A percentile compares a stretch with the other conserved stretches of the same genome.
Evolutionary conservation across 37 sponge, comb jelly and placozoan genomes (phyloP).

Genomic region (Eunapius fragilis): DNA sequence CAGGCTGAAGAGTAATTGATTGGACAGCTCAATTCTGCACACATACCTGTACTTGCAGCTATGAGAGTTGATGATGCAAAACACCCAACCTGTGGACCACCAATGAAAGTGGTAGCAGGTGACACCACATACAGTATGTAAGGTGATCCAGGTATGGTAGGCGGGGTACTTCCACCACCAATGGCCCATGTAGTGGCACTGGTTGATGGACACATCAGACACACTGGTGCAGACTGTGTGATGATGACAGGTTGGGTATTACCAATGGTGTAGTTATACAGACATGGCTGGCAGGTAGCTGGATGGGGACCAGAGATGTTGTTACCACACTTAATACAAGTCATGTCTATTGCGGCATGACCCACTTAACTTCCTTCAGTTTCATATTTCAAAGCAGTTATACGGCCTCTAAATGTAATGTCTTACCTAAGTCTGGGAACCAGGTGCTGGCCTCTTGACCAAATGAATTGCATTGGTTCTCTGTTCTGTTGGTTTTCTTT

Average conservation of each 20-base stretch:
- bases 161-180: neutral
- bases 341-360: no score
- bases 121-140: neutral
- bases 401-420: no score
- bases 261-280: neutral
- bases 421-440: no score
- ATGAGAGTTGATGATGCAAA: neutral
- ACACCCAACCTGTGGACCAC: neutral
- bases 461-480: no score
- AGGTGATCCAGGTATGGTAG: neutral
- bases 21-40: no score
- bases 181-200: neutral
- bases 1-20: neutral
- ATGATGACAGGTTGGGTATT: neutral
- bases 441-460: no score
- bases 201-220: neutral
- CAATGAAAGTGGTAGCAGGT: neutral
- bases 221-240: neutral
- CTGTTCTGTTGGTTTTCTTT: no score
- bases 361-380: no score
- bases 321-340: no score
- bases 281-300: neutral
- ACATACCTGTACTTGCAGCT: neutral
- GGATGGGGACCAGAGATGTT: no score
- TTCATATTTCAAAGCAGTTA: no score